Percentiles rank a stretch among this genome's conserved stretches.
Conservation (phyloP, 92 coral and sea anemone genomes). For the Parazoanthus darwini region DNA sequence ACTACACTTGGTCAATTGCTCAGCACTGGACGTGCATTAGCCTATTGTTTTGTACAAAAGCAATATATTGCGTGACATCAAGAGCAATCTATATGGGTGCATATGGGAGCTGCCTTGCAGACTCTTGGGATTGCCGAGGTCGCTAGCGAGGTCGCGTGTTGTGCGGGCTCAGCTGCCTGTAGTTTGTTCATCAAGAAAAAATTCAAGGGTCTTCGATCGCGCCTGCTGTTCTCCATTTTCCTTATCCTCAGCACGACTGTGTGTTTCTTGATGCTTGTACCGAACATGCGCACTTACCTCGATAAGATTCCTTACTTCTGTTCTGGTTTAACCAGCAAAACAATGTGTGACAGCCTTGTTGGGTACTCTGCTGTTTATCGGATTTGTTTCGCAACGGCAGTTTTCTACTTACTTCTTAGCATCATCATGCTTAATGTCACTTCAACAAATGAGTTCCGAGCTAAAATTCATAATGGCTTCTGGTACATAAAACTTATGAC, state of each 20-base stretch:
- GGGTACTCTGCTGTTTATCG: slow-evolving; percentile 98
- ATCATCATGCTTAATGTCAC: slow-evolving; percentile 76
- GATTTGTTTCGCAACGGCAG: slow-evolving; percentile 81
- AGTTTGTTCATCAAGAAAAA: slow-evolving; percentile 82
- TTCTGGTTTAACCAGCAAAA: slow-evolving; percentile 67
- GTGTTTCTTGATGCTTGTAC: slow-evolving; percentile 82
- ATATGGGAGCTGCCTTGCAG: slow-evolving; percentile 99
- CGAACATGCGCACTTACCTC: slow-evolving; percentile 77
- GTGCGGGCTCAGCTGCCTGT: slow-evolving; percentile 96
- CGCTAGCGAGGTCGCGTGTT: slow-evolving; percentile 96
- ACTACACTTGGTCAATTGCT: neutral
- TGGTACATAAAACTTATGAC: slow-evolving; percentile 90
- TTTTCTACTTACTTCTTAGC: slow-evolving; percentile 67
- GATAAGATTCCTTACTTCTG: slow-evolving; percentile 93
- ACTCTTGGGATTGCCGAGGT: slow-evolving; percentile 99
- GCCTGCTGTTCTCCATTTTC: slow-evolving; percentile 75
- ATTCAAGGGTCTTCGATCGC: slow-evolving; percentile 77
- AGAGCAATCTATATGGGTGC: slow-evolving; percentile 93
- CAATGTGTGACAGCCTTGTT: slow-evolving; percentile 86
- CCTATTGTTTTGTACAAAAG: slow-evolving; percentile 3
- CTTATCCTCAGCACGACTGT: slow-evolving; percentile 70
- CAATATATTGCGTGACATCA: slow-evolving; percentile 29
- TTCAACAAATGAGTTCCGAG: slow-evolving; percentile 87
- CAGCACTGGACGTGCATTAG: neutral
- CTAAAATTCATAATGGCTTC: slow-evolving; percentile 87